Percentiles rank a stretch among this genome's conserved stretches.
These are phyloP conservation scores for Oriolus oriolus DNA, from an alignment of 2,113 vertebrate genomes.

Conservation along the genomic window DNA sequence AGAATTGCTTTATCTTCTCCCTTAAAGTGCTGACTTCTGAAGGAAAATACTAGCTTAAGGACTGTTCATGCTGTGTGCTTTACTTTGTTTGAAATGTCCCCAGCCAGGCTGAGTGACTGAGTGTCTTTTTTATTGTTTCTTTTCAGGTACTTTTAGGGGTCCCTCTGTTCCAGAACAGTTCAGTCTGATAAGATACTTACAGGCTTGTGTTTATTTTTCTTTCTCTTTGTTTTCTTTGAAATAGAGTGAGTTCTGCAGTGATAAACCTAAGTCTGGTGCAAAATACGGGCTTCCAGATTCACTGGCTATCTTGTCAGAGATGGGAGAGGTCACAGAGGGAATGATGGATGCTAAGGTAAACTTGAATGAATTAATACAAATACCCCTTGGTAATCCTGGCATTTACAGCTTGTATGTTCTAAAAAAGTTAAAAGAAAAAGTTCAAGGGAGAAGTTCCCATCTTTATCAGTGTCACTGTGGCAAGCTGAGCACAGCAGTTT, in stretches of 20 bases:
- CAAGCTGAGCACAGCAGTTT: not conserved
- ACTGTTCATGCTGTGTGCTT: not conserved
- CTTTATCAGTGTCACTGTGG: not conserved
- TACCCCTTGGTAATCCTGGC: not conserved
- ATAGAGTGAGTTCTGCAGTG: constrained; percentile 97
- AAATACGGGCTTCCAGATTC: constrained; percentile 93
- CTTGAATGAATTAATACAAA: not conserved
- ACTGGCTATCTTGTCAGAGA: constrained; percentile 91
- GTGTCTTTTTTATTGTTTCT: not conserved
- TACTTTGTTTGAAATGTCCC: not conserved
- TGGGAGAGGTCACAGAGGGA: constrained; percentile 98
- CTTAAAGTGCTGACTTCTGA: not conserved
- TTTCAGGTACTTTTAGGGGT: not conserved
- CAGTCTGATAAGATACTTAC: not conserved
- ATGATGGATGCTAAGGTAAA: constrained; percentile 96
- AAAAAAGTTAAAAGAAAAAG: not conserved
- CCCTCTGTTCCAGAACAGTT: not conserved
- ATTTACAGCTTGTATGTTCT: not conserved
- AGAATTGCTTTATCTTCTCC: not conserved
- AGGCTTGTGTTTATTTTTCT: not conserved
- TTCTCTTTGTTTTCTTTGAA: not conserved
- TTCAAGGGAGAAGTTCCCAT: not conserved
- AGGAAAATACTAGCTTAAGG: not conserved
- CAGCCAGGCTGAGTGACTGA: not conserved
- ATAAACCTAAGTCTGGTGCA: constrained; percentile 95